Base-by-base conservation (phyloP, 2,888 invertebrate species). In the Hofmannophila pseudospretella region DNA sequence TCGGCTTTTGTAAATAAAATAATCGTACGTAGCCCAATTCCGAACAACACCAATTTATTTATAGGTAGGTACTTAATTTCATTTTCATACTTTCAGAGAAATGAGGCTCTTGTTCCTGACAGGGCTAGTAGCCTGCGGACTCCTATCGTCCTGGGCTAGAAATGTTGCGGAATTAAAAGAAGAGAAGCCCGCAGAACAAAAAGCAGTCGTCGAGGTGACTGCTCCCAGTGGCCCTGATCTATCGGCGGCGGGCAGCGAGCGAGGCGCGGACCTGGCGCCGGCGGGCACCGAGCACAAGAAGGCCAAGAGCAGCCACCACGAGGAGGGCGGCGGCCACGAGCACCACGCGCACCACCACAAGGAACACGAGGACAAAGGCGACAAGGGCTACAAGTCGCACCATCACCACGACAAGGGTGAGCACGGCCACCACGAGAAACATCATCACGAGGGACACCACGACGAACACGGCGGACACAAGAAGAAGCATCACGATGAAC, bases 381-480 rank as follows among this genome's bases (percentile, higher is more conserved):
- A 93, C 41, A 94, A 94, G 56, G 95, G 94, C 0, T 91, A 94
- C 76, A 92, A 93, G 59, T 89, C 90, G 13, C 89, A 91, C 51
- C 93, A 94, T 61, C 91, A 94, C 58, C 93, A 93, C 79, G 92
- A 94, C 49, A 92, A 94, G 61, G 94, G 91, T 3, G 93, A 93
- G 28, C 92, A 93, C 57, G 94, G 94, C 8, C 88, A 92, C 38
- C 91, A 94, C 59, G 94, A 92, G 16, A 93, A 94, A 59, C 92
- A 94, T 54, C 92, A 94, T 56, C 92, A 94, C 58, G 91, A 90
- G 42, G 93, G 93, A 7, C 92, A 94, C 59, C 92, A 94, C 70
- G 90, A 90, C 41, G 93, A 94, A 56, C 91, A 93, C 58, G 93
- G 92, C 8, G 94, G 93, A 0, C 93, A 94, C 71, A 93, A 95